A percentile compares a stretch with the other conserved stretches of the same genome.
These are phyloP conservation scores for Gavia stellata DNA, from an alignment of 2,113 vertebrate species.

Conservation along the genomic window DNA sequence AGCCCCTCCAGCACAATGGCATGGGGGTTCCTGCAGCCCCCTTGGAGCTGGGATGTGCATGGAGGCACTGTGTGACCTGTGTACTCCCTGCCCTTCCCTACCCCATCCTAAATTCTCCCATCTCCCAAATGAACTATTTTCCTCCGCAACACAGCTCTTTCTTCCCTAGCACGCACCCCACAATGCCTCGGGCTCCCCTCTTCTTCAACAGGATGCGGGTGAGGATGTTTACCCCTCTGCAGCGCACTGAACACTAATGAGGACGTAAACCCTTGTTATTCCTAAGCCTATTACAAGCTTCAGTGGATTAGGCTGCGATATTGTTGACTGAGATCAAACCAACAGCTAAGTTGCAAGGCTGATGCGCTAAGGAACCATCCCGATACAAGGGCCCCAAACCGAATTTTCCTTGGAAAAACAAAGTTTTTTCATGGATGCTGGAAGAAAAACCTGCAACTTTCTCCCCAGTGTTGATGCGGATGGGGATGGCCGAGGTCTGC, in stretches of 20 bases:
- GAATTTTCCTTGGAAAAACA: neutral
- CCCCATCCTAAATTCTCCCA: no score
- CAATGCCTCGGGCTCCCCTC: neutral
- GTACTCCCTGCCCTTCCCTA: neutral
- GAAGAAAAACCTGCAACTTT: neutral
- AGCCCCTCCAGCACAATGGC: neutral
- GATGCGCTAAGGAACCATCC: neutral
- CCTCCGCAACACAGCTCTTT: fast-evolving
- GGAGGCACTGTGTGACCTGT: neutral
- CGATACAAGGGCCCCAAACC: neutral
- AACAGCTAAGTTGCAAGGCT: neutral
- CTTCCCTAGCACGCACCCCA: fast-evolving
- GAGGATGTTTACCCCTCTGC: neutral
- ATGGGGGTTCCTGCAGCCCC: neutral
- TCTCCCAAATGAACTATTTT: neutral
- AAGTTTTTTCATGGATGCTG: neutral
- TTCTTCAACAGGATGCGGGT: neutral
- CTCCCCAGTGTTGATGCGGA: neutral
- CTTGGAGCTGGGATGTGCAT: neutral
- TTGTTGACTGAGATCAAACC: slow-evolving; percentile 11
- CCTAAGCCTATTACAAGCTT: neutral
- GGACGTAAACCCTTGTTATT: neutral
- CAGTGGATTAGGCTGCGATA: neutral
- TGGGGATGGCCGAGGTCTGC: neutral
- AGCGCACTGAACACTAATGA: neutral